phyloP scores from a whole-genome alignment of 2,888 invertebrate species.

The Cyclophora albipunctata region DNA sequence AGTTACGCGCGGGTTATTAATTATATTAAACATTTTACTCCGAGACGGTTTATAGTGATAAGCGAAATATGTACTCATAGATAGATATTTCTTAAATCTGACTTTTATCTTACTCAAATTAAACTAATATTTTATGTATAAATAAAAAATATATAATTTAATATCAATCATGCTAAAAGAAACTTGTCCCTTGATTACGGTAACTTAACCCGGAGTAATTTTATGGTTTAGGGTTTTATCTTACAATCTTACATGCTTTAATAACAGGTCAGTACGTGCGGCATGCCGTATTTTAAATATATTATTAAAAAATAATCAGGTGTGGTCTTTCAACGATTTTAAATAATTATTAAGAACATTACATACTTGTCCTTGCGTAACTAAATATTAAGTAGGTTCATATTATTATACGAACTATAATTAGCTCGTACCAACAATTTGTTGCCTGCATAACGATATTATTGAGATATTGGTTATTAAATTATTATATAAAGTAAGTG shows the following conservation, averaged over 20 bases:
- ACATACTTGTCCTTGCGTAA: conserved; percentile 15
- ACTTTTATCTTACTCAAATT: too few relatives aligned
- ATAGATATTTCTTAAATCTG: too few relatives aligned
- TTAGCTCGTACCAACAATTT: conserved; percentile 10
- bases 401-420: conserved; percentile 6
- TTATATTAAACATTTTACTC: too few relatives aligned
- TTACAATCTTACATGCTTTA: conserved; percentile 10
- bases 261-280: conserved; percentile 12
- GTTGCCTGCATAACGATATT: conserved; percentile 11
- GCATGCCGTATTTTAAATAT: conserved; percentile 23
- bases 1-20: too few relatives aligned
- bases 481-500: conserved; percentile 2
- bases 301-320: conserved; percentile 13
- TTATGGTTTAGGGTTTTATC: conserved; percentile 24
- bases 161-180: too few relatives aligned
- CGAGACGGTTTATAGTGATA: too few relatives aligned
- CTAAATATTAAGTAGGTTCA: conserved; percentile 14
- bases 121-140: too few relatives aligned
- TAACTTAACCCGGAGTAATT: conserved; percentile 28
- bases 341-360: conserved; percentile 22
- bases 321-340: conserved; percentile 22
- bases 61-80: too few relatives aligned
- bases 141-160: too few relatives aligned
- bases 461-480: conserved; percentile 6
- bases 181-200: conserved; percentile 5